These are phyloP conservation scores for Perca flavescens DNA, from an alignment of 2,113 vertebrate species.

Conservation along the genomic window DNA sequence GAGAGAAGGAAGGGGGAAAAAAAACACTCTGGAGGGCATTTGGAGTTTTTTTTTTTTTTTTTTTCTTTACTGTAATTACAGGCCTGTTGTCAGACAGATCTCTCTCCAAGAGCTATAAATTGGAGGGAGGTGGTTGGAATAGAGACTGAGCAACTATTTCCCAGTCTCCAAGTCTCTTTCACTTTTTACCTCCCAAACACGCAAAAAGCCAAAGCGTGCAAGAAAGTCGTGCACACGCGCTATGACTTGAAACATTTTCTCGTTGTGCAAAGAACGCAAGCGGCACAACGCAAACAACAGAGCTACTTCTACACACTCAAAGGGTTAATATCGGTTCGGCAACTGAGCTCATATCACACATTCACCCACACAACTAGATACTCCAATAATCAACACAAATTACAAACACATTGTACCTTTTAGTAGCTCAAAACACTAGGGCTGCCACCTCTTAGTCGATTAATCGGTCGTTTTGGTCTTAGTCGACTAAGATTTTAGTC, in stretches of 20 bases:
- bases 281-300: background rate
- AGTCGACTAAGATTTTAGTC: no score
- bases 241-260: background rate
- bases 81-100: conserved; percentile 81
- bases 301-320: background rate
- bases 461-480: no score
- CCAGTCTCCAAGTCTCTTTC: conserved; percentile 67
- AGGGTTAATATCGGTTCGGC: conserved; percentile 9
- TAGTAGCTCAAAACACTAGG: conserved; percentile 14
- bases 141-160: conserved; percentile 68
- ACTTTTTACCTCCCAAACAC: conserved; percentile 62
- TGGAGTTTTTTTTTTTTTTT: conserved; percentile 46
- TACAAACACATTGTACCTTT: conserved; percentile 11
- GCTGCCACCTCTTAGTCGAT: no score
- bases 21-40: conserved; percentile 70
- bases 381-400: conserved; percentile 13
- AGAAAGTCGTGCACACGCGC: background rate
- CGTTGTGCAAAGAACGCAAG: background rate
- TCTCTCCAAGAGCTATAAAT: conserved; percentile 83
- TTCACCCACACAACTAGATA: background rate
- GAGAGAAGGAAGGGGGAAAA: conserved; percentile 5
- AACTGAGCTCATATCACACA: conserved; percentile 9
- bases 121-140: conserved; percentile 78
- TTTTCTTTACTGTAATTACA: conserved; percentile 83
- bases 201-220: conserved; percentile 45